A percentile compares a stretch with the other conserved stretches of the same genome.
Evolutionary conservation across 2,113 vertebrate genomes (phyloP).

Genomic region (Periophthalmodon schlosseri): DNA sequence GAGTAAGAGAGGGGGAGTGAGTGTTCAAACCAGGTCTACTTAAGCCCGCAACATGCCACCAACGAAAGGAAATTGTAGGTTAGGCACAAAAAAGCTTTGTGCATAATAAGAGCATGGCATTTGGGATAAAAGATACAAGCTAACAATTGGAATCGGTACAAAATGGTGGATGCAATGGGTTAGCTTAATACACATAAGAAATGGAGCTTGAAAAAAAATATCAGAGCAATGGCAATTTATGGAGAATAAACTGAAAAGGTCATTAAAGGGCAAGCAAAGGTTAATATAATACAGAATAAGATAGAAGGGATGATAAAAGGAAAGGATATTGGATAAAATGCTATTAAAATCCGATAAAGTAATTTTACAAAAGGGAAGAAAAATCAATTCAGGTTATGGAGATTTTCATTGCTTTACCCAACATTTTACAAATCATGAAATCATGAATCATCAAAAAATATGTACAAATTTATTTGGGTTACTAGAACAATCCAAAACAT

Average conservation of each 20-base stretch:
- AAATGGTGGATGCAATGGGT: constrained; percentile 36
- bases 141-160: constrained; percentile 25
- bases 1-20: constrained; percentile 61
- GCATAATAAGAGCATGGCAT: constrained; percentile 26
- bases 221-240: constrained; percentile 8
- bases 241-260: constrained; percentile 29
- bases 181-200: constrained; percentile 44
- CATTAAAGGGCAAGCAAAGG: constrained; percentile 41
- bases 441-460: no score
- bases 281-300: constrained; percentile 49
- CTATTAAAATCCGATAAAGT: constrained; percentile 71
- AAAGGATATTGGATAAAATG: constrained; percentile 62
- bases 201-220: constrained; percentile 27
- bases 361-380: background rate
- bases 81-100: constrained; percentile 28
- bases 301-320: constrained; percentile 49
- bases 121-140: constrained; percentile 15
- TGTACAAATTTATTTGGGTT: no score
- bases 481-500: no score
- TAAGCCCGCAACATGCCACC: constrained; percentile 46
- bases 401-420: background rate
- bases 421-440: no score
- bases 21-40: constrained; percentile 69
- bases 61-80: constrained; percentile 39
- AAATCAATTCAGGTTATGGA: background rate